These are phyloP conservation scores for Pterobdella sp. DNA, from an alignment of 2,888 invertebrate species.

Conservation along the genomic window DNA sequence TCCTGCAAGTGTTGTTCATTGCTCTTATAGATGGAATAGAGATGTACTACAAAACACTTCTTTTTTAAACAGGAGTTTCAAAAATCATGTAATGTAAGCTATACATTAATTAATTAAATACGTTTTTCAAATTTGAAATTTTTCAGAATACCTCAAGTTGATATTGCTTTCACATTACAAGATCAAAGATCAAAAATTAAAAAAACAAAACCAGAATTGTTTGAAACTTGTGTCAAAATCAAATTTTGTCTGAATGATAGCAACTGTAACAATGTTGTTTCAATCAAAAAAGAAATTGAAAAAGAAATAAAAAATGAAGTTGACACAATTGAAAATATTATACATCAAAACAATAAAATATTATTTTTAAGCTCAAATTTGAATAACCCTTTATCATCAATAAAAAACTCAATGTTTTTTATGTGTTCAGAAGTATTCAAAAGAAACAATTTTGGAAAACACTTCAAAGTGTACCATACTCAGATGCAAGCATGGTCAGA, in stretches of 20 bases:
- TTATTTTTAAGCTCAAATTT: background rate
- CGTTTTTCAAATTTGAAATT: too few relatives aligned
- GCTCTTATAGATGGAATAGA: background rate
- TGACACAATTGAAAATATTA: background rate
- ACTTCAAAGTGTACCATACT: background rate
- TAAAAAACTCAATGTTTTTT: too few relatives aligned
- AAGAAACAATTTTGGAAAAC: background rate
- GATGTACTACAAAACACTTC: background rate
- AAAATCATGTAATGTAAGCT: background rate
- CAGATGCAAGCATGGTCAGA: background rate
- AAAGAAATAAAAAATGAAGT: background rate
- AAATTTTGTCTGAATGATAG: background rate
- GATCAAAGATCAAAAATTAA: background rate
- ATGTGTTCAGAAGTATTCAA: background rate
- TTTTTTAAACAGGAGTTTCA: background rate
- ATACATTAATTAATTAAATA: too few relatives aligned
- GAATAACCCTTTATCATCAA: too few relatives aligned
- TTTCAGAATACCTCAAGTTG: background rate
- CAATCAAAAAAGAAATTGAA: background rate
- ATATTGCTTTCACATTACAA: background rate
- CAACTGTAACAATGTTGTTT: background rate
- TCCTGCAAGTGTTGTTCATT: constrained; percentile 4
- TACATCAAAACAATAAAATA: background rate
- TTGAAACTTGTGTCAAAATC: background rate
- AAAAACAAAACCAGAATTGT: background rate